Conservation (phyloP, 2,888 invertebrate species). For the Callyntrura guangdongensis region DNA sequence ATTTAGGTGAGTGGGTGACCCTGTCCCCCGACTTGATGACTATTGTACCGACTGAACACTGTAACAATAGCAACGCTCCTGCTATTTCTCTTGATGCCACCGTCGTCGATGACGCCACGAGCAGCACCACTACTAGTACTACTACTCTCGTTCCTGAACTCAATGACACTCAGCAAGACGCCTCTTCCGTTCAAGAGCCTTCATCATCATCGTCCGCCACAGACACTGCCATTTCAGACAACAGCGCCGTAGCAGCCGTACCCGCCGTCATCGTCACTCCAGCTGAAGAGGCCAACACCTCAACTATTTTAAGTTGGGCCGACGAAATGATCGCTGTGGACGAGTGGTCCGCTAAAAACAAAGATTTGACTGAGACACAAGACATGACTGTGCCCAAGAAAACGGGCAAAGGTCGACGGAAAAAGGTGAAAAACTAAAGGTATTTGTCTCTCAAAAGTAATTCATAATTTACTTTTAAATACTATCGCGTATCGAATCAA, state of each 20-base stretch:
- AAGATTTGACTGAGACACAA: conserved; percentile 57
- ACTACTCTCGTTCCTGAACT: conserved; percentile 36
- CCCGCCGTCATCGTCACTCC: background rate
- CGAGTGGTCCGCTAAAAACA: too few relatives aligned
- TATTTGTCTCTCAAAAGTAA: too few relatives aligned
- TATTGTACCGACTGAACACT: conserved; percentile 60
- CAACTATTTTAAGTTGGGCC: conserved; percentile 69
- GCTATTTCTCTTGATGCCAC: too few relatives aligned
- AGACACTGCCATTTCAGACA: conserved; percentile 5
- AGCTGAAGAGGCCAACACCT: background rate
- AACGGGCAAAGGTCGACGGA: background rate
- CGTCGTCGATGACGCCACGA: background rate
- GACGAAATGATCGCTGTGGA: conserved; percentile 71
- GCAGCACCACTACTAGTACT: background rate
- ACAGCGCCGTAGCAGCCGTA: background rate
- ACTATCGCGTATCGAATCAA: too few relatives aligned
- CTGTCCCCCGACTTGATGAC: conserved; percentile 31
- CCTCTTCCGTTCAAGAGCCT: background rate
- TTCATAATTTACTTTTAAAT: too few relatives aligned
- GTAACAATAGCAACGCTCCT: background rate
- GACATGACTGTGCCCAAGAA: conserved; percentile 51
- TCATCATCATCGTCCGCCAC: background rate
- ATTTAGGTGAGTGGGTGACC: conserved; percentile 64
- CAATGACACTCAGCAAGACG: conserved; percentile 71
- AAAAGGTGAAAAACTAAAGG: conserved; percentile 4